phyloP scores from a whole-genome alignment of 2,797 vertebrate species.

The Pelobates cultripes region DNA sequence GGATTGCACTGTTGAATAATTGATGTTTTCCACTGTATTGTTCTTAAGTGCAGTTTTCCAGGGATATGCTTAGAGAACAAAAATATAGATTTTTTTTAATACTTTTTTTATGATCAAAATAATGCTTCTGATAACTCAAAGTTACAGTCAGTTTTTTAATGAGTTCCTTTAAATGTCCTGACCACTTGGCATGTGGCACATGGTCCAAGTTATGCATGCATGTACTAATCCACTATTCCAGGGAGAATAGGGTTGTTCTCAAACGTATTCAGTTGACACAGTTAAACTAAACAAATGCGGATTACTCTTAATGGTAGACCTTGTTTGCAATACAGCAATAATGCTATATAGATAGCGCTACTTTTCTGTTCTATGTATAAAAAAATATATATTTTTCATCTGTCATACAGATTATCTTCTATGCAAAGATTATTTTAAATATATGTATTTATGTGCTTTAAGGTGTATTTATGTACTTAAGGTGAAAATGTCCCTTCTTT shows the following conservation, averaged over 20 bases:
- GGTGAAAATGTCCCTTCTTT: too few species aligned
- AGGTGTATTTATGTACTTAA: too few species aligned
- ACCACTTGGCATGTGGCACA: neutral
- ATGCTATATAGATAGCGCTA: neutral
- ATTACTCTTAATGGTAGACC: neutral
- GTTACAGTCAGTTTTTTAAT: neutral
- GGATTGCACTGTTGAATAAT: neutral
- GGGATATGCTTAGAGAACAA: neutral
- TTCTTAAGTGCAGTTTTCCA: neutral
- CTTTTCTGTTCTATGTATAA: neutral
- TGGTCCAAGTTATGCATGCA: neutral
- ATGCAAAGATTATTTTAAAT: neutral
- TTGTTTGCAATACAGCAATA: neutral
- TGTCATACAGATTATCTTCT: neutral
- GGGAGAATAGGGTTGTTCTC: too few species aligned
- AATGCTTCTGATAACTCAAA: neutral
- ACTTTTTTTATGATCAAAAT: neutral
- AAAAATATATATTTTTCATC: neutral
- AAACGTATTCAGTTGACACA: neutral
- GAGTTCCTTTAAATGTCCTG: neutral
- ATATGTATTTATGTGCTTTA: too few species aligned
- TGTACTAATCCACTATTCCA: too few species aligned
- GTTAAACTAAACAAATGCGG: neutral
- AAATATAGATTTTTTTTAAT: neutral
- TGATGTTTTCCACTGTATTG: neutral